Evolutionary conservation across 2,113 vertebrate species (phyloP), one percentile per base, ranked within the genome.

Genomic region (Strix uralensis): DNA sequence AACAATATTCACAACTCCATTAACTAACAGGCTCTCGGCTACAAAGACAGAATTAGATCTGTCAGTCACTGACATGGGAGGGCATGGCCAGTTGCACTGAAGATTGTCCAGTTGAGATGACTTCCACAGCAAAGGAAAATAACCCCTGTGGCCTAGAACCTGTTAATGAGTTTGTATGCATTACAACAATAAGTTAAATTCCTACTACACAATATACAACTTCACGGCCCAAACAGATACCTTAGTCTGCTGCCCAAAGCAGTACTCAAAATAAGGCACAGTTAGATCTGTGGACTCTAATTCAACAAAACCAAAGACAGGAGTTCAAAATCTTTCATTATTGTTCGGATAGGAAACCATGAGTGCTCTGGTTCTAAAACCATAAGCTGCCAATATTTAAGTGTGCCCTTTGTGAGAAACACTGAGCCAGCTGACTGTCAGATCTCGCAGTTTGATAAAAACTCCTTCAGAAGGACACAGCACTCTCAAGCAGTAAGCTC

Each of bases 31-130:
- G 94, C 88, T 95, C 52, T 92, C 0, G 65, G 90, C 88, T 96
- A 96, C 81, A 80, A 82, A 72, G 63, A 47, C 86, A 95, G 96
- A 84, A 92, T 92, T 91, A 94, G 72, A 95, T 93, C 92, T 92
- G 91, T 87, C 95, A 92, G 80, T 93, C 95, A 94, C 83, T 81
- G 90, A 94, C 65, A 63, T 6, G 26, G 27, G 58, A 93, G 81
- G 86, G 52, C 80, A 79, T 11, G 77, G 69, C 61, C 96, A 96
- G 75, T 81, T 94, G 69, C 92, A 84, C 86, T 75, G 72, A 96
- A 78, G 92, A 95, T 20, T 88, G 77, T 86, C 95, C 94, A 5
- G 80, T 9, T 69, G 82, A 89, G 86, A 95, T 47, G 61, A 86
- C 66, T 96, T 90, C 80, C 82, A 94, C 15, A 78, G 86, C 81